Conservation (phyloP, 2,888 invertebrate species). For the Willowsia nigromaculata region DNA sequence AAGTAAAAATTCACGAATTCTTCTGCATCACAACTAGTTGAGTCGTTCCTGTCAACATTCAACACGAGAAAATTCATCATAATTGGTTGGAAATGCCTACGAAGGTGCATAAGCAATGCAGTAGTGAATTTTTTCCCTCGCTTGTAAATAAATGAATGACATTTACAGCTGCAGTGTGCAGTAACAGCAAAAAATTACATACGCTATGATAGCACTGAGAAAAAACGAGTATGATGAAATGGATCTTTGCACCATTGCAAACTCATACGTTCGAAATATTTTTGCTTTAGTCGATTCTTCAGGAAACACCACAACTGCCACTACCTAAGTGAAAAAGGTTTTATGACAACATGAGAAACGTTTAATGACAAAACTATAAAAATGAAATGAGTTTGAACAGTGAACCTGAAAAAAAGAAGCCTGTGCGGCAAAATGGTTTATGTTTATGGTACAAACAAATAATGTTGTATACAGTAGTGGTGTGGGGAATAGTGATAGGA, state of each 20-base stretch:
- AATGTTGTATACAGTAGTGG: not conserved
- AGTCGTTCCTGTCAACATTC: too few relatives aligned
- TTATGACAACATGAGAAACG: conserved; percentile 30
- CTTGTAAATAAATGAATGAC: conserved; percentile 2
- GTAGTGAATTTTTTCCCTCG: not conserved
- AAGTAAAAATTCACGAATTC: too few relatives aligned
- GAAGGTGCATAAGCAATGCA: not conserved
- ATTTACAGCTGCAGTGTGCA: conserved; percentile 44
- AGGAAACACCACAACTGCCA: not conserved
- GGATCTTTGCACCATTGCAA: not conserved
- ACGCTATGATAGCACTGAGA: not conserved
- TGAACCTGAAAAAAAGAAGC: conserved; percentile 42
- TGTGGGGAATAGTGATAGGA: not conserved
- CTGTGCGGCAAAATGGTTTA: conserved; percentile 2
- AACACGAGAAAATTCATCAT: not conserved
- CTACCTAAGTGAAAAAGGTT: not conserved
- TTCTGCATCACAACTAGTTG: too few relatives aligned
- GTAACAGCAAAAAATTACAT: conserved; percentile 8
- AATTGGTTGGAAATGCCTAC: not conserved
- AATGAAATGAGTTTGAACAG: conserved; percentile 47
- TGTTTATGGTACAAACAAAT: not conserved
- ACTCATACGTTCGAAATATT: not conserved
- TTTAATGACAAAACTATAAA: conserved; percentile 35
- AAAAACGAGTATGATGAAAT: not conserved
- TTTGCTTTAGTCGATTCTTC: not conserved